Evolutionary conservation across 2,888 invertebrate genomes (phyloP), one percentile per base, ranked within the genome.

Genomic region (Bombylius discolor): DNA sequence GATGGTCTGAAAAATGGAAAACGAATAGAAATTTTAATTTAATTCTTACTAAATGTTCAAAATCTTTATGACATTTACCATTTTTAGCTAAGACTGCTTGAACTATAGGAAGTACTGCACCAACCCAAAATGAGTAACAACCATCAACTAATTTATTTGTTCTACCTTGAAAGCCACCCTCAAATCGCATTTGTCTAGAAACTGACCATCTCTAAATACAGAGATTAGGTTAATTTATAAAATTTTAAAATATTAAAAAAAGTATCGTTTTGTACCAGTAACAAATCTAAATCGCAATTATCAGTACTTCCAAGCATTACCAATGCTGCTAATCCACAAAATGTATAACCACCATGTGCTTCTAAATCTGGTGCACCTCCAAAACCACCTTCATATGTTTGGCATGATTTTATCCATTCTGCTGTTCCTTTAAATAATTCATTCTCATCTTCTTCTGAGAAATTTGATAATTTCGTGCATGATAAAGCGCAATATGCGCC

Each of bases 41-140:
- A 23, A 23, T 23, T 23, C 23, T 23, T 23, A 23, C 3, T 23
- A 23, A 23, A 23, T 23, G 23, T 23, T 23, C 23, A 23, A 23
- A 23, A 23, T 23, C 23, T 23, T 23, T 23, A 3, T 23, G 23
- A 23, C 23, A 23, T 23, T 36, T 65, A 68, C 74, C 75, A 62
- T 75, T 78, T 70, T 80, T 74, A 14, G 74, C 70, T 53, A 90
- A 75, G 61, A 89, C 78, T 58, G 83, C 82, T 70, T 93, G 89
- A 48, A 96, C 79, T 49, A 97, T 80, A 31, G 94, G 91, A 70
- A 97, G 89, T 49, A 87, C 82, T 52, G 90, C 96, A 36, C 95
- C 96, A 76, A 95, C 95, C 99, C 99, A 99, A 77, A 97, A 99
- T 0, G 96, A 96, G 72, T 99, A 99, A 73, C 99, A 99, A 5